phyloP scores from a whole-genome alignment of 2,113 vertebrate genomes.

The Tachycineta bicolor region DNA sequence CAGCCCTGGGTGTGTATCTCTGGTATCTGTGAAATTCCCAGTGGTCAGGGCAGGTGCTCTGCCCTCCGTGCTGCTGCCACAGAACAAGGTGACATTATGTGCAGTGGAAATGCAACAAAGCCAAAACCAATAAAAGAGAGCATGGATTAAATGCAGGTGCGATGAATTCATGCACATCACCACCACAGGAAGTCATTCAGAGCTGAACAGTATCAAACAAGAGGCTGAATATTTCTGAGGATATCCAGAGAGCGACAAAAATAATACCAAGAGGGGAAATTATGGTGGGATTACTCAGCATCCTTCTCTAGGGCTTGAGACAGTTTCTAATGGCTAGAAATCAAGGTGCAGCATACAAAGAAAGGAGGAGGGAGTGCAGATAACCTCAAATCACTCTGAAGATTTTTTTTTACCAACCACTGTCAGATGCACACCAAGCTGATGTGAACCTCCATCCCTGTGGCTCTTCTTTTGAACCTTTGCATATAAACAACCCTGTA shows the following conservation, averaged over 20 bases:
- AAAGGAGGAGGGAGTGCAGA: not conserved
- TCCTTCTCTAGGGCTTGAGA: not conserved
- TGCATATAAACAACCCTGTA: not conserved
- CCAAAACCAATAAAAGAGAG: not conserved
- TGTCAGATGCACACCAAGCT: not conserved
- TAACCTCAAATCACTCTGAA: not conserved
- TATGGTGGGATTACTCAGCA: not conserved
- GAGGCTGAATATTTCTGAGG: not conserved
- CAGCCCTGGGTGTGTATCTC: not conserved
- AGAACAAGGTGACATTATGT: not conserved
- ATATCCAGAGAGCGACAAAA: not conserved
- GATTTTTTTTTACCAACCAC: not conserved
- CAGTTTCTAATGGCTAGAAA: not conserved
- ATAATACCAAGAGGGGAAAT: not conserved
- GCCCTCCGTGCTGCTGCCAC: not conserved
- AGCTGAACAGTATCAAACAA: not conserved
- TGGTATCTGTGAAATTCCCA: not conserved
- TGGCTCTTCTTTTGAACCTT: not conserved
- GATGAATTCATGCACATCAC: not conserved
- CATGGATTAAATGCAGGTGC: not conserved
- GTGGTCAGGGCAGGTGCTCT: not conserved
- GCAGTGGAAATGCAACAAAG: not conserved
- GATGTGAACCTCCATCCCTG: not conserved
- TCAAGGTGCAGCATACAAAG: not conserved
- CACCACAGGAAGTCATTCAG: not conserved